Evolutionary conservation across 2,888 invertebrate genomes (phyloP).

Genomic region (Acanthopleura granulata): DNA sequence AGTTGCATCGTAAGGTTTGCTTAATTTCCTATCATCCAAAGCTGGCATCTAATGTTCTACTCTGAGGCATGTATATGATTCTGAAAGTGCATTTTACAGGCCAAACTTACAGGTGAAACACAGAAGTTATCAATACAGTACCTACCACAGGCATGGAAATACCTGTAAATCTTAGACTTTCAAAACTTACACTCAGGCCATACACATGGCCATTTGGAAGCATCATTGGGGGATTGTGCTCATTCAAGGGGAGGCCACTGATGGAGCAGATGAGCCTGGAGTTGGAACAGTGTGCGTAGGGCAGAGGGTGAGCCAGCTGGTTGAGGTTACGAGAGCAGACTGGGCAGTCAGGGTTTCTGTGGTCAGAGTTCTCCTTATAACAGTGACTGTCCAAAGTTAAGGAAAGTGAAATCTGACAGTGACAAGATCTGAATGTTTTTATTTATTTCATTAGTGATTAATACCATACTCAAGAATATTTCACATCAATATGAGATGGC

Average conservation of each 20-base stretch:
- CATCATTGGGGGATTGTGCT: constrained; percentile 98
- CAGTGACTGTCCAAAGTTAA: constrained; percentile 56
- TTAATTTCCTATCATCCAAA: no score
- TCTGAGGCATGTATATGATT: no score
- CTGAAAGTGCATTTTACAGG: no score
- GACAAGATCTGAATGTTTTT: no score
- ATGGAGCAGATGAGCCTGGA: constrained; percentile 93
- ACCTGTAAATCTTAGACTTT: no score
- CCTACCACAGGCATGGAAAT: background rate
- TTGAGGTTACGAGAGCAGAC: constrained; percentile 92
- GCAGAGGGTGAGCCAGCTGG: constrained; percentile 86
- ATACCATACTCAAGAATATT: no score
- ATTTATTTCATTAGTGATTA: no score
- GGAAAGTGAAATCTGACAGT: background rate
- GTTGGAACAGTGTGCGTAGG: constrained; percentile 94
- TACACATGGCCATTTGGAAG: constrained; percentile 98
- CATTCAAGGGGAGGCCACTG: constrained; percentile 91
- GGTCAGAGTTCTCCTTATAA: constrained; percentile 59
- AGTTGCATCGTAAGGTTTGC: no score
- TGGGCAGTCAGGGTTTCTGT: constrained; percentile 85
- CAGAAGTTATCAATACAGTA: background rate
- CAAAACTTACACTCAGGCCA: constrained; percentile 64
- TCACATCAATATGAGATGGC: no score
- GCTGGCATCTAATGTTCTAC: no score
- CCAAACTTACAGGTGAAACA: background rate